Percentiles rank a stretch among this genome's conserved stretches.
phyloP scores from a whole-genome alignment of 2,113 vertebrate species.

The Psettodes erumei region DNA sequence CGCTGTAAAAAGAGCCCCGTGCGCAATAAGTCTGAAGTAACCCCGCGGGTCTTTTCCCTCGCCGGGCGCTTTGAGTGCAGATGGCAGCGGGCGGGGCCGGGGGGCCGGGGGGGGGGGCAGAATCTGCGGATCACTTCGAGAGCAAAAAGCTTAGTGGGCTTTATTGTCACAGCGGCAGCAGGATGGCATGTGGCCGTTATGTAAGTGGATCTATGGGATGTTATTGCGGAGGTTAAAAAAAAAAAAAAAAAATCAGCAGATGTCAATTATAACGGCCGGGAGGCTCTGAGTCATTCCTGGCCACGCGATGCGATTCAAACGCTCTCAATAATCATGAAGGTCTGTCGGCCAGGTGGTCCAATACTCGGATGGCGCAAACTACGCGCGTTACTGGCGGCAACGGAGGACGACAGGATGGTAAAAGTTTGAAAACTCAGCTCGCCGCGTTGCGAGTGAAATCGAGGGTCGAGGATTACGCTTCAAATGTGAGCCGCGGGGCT shows the following conservation, averaged over 20 bases:
- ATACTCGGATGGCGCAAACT: neutral
- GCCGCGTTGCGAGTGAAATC: too few relatives aligned
- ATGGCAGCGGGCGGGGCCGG: constrained; percentile 39
- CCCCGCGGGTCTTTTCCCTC: constrained; percentile 9
- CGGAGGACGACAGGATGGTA: too few relatives aligned
- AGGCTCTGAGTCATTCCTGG: neutral
- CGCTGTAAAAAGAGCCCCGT: neutral
- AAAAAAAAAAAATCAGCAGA: constrained; percentile 50
- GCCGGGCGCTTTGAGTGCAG: constrained; percentile 12
- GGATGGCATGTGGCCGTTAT: constrained; percentile 53
- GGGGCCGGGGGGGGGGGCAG: constrained; percentile 23
- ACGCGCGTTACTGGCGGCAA: too few relatives aligned
- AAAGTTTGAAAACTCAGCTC: too few relatives aligned
- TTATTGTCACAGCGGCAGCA: constrained; percentile 43
- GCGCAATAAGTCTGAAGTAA: neutral
- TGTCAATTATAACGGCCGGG: constrained; percentile 43
- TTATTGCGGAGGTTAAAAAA: neutral
- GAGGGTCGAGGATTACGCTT: neutral
- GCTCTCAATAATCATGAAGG: constrained; percentile 9
- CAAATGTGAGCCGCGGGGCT: neutral
- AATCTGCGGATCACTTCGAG: constrained; percentile 35
- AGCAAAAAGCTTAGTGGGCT: constrained; percentile 61
- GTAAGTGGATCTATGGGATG: constrained; percentile 59
- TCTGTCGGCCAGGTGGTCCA: neutral
- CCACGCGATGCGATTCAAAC: constrained; percentile 1